Evolutionary conservation across 2,888 invertebrate species (phyloP), one percentile per base, ranked within the genome.

Genomic region (Tinea semifulvella): DNA sequence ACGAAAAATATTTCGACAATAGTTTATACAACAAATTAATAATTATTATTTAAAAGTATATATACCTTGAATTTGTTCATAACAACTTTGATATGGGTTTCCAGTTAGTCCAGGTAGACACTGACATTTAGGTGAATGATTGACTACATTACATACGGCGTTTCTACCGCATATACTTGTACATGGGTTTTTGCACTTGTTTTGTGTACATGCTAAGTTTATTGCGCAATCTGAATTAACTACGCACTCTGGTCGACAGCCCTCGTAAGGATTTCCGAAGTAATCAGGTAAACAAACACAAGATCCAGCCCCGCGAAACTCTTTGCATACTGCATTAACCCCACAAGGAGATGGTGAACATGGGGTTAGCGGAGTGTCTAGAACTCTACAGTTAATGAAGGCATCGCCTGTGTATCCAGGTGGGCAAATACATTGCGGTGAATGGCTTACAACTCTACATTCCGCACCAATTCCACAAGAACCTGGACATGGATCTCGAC

Each of bases 201-300:
- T 88, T 56, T 86, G 85, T 38, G 88, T 83, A 53, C 92, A 92
- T 2, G 90, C 90, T 54, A 84, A 83, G 56, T 88, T 88, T 1
- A 85, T 83, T 2, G 86, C 67, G 62, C 91, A 91, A 56, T 90
- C 91, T 2, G 89, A 86, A 65, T 89, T 90, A 3, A 89, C 70
- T 0, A 86, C 73, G 61, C 91, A 91, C 68, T 91, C 90, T 5
- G 91, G 91, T 42, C 89, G 83, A 62, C 91, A 91, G 20, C 88
- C 88, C 66, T 88, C 88, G 53, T 90, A 90, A 28, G 92, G 91
- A 65, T 90, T 89, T 46, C 92, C 92, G 48, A 87, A 82, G 60
- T 87, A 84, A 58, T 87, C 88, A 3, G 85, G 77, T 35, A 86
- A 60, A 58, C 91, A 91, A 42, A 85, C 83, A 56, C 91, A 91